Base-by-base conservation (phyloP, 1,140 invertebrate species). In the Drosophila ohnishii region DNA sequence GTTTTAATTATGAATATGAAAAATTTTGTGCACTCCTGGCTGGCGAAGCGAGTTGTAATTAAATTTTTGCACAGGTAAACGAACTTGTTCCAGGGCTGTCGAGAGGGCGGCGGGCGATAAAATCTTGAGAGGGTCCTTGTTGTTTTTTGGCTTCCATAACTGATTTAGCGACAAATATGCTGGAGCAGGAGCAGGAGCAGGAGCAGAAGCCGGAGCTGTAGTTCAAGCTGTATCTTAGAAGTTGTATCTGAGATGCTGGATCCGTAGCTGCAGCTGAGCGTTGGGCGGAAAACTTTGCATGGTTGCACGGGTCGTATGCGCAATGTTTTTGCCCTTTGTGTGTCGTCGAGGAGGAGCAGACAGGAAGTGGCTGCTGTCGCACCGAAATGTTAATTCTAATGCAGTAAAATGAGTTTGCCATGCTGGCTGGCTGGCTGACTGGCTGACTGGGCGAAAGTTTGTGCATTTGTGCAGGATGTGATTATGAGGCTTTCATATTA, bases 1-100 rank as follows among this genome's bases (percentile, higher is more conserved):
- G 76, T 86, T 82, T 82, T 83, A 86, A 86, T 86, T 82, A 86
- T 83, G 66, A 78, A 81, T 76, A 61, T 58, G 59, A 87, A 86
- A 79, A 72, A 66, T 75, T 48, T 75, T 19, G 53, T 47, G 71
- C 70, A 74, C 69, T 75, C 55, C 28, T 70, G 50, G 28, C 47
- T 57, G 42, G 37, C 45, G 42, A 58, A 78, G 56, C 62, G 69
- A 39, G 61, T 66, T 69, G 78, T 76, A 76, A 85, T 85, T 77
- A 69, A 84, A 84, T 80, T 86, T 85, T 62, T 59, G 75, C 60
- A 32, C 74, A 70, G 75, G 63, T 60, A 77, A 78, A 71, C 75
- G 75, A 78, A 71, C 74, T 65, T 71, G 56, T 55, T 44, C 30
- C 44, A 47, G 10, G 47, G 51, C 19, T 55, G 22, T 22, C 25